Evolutionary conservation across 2,797 vertebrate species (phyloP).

Genomic region (Manis pentadactyla): DNA sequence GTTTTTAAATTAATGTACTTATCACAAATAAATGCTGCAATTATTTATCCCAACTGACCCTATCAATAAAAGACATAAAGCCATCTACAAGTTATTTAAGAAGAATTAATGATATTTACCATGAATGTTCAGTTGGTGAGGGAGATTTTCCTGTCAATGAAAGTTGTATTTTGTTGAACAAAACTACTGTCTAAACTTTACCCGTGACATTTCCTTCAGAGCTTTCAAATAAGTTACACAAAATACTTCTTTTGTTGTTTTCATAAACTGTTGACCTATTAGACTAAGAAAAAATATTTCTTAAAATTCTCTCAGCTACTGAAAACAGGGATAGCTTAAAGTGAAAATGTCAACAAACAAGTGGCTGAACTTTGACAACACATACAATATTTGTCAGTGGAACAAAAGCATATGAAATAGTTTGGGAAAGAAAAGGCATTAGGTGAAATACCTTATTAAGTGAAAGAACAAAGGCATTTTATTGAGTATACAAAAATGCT

Average conservation of each 20-base stretch:
- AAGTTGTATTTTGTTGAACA: constrained; percentile 46
- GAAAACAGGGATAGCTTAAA: constrained; percentile 50
- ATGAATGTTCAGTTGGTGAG: not conserved
- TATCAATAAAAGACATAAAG: constrained; percentile 9
- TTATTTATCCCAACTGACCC: constrained; percentile 29
- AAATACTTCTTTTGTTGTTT: constrained; percentile 55
- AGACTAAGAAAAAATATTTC: constrained; percentile 48
- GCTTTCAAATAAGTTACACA: constrained; percentile 70
- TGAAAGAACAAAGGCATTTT: constrained; percentile 34
- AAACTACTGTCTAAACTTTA: constrained; percentile 55
- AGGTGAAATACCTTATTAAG: constrained; percentile 37
- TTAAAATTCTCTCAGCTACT: constrained; percentile 56
- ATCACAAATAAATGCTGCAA: not conserved
- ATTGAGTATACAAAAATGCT: not conserved
- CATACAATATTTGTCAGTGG: not conserved
- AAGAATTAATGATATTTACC: constrained; percentile 50
- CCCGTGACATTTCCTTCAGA: constrained; percentile 55
- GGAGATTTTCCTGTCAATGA: not conserved
- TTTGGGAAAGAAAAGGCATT: constrained; percentile 5
- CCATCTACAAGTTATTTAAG: constrained; percentile 40
- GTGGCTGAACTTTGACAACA: constrained; percentile 44
- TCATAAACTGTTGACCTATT: constrained; percentile 63
- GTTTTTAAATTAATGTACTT: not conserved
- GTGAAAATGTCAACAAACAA: constrained; percentile 52
- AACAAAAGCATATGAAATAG: constrained; percentile 14